Evolutionary conservation across 2,113 vertebrate species (phyloP), one percentile per base, ranked within the genome.

Genomic region (Rhabdomys dilectus): DNA sequence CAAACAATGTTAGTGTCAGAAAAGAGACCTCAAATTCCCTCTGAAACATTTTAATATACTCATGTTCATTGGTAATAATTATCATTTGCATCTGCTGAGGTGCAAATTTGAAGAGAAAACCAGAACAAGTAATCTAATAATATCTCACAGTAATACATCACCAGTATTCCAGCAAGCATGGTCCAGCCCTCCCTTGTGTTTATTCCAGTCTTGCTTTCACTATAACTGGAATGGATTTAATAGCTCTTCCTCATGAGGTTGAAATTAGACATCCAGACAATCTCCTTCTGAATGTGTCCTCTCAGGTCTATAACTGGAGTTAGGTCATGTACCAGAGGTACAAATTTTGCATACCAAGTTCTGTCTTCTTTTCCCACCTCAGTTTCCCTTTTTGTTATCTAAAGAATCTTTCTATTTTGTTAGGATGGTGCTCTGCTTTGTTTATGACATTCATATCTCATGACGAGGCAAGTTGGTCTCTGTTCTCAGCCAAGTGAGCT

Each of bases 1-100:
- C 53, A 95, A 95, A 93, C 36, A 92, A 93, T 56, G 21, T 85
- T 76, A 81, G 64, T 85, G 78, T 76, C 39, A 93, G 75, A 94
- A 36, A n/a, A 53, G 13, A 93, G 91, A 80, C 29, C 89, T 93
- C 12, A 78, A 29, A 85, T 92, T 77, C 12, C 64, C 96, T 95
- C 16, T 58, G 36, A 68, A 94, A 78, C 62, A 45, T 60, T 66
- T 84, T 70, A 70, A 58, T 51, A 11, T 64, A 39, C 70, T 92
- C 11, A 5, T 31, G 12, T 68, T 39, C 19, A 51, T 75, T 95
- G 88, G 73, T 9, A 95, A 70, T 90, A 88, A 42, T 81, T 17
- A 81, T 48, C 58, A 15, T 81, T 91, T 70, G 48, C 78, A 34
- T 66, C n/a, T 73, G 15, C 10, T 92, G 76, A 80, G 36, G 91